Evolutionary conservation across 2,888 invertebrate species (phyloP), one percentile per base, ranked within the genome.

Genomic region (Clusia tigrina): DNA sequence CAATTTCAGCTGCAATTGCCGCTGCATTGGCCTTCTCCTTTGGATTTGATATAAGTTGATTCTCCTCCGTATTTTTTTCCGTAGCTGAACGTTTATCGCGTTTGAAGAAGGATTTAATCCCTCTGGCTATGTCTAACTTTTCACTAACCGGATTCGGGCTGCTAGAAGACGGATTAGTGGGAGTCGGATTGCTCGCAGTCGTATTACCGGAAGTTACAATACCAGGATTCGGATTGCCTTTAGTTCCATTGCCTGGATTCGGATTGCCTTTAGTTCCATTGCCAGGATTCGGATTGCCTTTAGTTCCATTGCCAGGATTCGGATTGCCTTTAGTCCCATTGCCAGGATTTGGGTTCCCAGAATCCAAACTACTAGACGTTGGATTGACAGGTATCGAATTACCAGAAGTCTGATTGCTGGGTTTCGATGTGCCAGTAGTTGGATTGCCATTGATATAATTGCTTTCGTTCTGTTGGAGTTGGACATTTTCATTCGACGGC

Each of bases 401-500:
- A n/a, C n/a, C 32, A 12, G 32, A 6, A 12, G 6, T 32, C 6
- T 32, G 6, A 6, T 32, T 12, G 32, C 32, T 32, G 6, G 32
- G n/a, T n/a, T n/a, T n/a, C n/a, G n/a, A n/a, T n/a, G n/a, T n/a
- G n/a, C n/a, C 32, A 12, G 32, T 12, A 12, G 6, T 32, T 32
- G 32, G 32, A 5, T 32, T 5, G 32, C 32, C 32, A 12, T 12
- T 12, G 12, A 9, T 32, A 9, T 32, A 12, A 15, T 48, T 48
- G 2, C 3, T 10, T 6, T 54, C 32, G n/a, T n/a, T 32, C n/a
- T 23, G 52, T 24, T 52, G 52, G n/a, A n/a, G 48, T 20, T 5
- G 5, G 52, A 85, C 81, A 25, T 78, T 72, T 67, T 86, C 87
- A 48, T 74, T 80, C 2, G 82, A 81, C 1, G 83, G 85, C 60